These are phyloP conservation scores for Zeuzera pyrina DNA, from an alignment of 2,888 invertebrate genomes.

Conservation along the genomic window DNA sequence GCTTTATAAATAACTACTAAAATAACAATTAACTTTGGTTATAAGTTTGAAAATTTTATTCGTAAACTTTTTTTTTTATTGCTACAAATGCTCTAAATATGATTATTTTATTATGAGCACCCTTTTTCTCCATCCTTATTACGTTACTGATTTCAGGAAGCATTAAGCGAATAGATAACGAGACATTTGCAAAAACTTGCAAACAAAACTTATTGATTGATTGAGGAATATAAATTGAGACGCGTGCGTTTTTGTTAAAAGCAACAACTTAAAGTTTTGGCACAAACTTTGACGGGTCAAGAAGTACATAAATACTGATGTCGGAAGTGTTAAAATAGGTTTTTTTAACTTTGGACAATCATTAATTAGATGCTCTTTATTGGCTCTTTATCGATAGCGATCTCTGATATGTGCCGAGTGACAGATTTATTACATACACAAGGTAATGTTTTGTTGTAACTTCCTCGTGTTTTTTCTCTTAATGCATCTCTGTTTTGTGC, in stretches of 20 bases:
- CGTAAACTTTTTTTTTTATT: too few relatives aligned
- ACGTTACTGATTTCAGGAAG: slow-evolving; percentile 52
- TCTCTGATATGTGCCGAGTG: slow-evolving; percentile 51
- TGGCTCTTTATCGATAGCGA: slow-evolving; percentile 50
- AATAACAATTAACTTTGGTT: too few relatives aligned
- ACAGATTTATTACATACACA: slow-evolving; percentile 59
- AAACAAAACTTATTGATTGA: slow-evolving; percentile 39
- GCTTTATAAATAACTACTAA: too few relatives aligned
- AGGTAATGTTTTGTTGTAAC: slow-evolving; percentile 44
- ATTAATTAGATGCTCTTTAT: slow-evolving; percentile 62
- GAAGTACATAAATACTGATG: slow-evolving; percentile 44
- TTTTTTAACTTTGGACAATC: slow-evolving; percentile 54
- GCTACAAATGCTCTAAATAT: too few relatives aligned
- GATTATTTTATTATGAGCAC: too few relatives aligned
- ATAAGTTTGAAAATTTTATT: too few relatives aligned
- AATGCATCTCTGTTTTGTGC: too few relatives aligned
- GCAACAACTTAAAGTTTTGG: slow-evolving; percentile 44
- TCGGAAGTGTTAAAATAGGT: slow-evolving; percentile 45
- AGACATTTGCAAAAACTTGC: slow-evolving; percentile 45
- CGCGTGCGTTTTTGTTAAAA: slow-evolving; percentile 30
- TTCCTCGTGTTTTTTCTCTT: slow-evolving; percentile 48
- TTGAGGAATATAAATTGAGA: slow-evolving; percentile 41
- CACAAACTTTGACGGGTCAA: slow-evolving; percentile 38
- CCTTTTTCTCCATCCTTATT: too few relatives aligned
- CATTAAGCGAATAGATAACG: slow-evolving; percentile 33